Conservation (phyloP, 2,888 invertebrate species). For the Heliconius cydno region DNA sequence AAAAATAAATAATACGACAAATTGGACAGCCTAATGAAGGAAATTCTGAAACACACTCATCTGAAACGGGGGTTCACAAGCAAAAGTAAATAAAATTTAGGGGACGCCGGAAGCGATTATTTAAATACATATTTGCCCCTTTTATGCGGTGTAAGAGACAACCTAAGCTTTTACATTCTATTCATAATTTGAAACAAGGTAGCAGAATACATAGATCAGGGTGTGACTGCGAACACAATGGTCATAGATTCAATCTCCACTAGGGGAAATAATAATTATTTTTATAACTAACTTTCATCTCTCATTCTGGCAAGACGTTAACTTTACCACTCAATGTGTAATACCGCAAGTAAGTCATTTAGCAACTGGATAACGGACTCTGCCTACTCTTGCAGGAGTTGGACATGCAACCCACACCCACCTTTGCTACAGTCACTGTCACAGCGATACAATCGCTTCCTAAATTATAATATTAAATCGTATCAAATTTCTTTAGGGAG, state of each 20-base stretch:
- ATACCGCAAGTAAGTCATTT: too few relatives aligned
- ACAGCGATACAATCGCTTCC: not conserved
- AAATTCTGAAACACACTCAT: constrained; percentile 10
- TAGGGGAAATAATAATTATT: too few relatives aligned
- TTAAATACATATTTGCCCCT: constrained; percentile 5
- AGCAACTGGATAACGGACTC: too few relatives aligned
- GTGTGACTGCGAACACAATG: too few relatives aligned
- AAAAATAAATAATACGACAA: constrained; percentile 17
- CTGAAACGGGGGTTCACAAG: not conserved
- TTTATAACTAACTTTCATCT: too few relatives aligned
- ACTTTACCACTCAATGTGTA: too few relatives aligned
- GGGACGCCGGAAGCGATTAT: constrained; percentile 13
- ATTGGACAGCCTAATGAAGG: constrained; percentile 14
- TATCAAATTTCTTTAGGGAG: constrained; percentile 27
- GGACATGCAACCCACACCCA: not conserved
- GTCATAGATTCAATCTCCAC: too few relatives aligned
- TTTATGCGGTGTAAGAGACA: not conserved
- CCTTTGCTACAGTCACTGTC: not conserved
- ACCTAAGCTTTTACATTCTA: not conserved
- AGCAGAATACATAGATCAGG: too few relatives aligned
- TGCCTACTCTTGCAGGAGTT: too few relatives aligned
- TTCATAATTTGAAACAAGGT: too few relatives aligned
- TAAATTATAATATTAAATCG: constrained; percentile 18
- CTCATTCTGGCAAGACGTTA: too few relatives aligned
- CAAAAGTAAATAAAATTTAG: constrained; percentile 4